Evolutionary conservation across 2,888 invertebrate species (phyloP), one percentile per base, ranked within the genome.

Genomic region (Crioceris asparagi): DNA sequence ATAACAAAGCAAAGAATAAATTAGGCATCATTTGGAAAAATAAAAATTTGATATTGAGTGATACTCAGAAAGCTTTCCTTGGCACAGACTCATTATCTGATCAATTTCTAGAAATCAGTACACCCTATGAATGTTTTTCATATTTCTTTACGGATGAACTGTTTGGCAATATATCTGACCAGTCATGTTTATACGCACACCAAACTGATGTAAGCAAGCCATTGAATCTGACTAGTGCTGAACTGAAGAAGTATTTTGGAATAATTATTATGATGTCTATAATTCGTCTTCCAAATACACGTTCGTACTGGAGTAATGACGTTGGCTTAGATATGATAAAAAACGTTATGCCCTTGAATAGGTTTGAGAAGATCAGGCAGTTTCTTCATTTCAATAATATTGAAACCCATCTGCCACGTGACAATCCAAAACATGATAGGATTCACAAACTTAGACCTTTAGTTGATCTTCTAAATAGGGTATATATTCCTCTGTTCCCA

Each of bases 311-410:
- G n/a, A n/a, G n/a, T n/a, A n/a, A 18, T 29, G 14, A 29, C n/a
- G 11, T 27, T 27, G 27, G 27, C 17, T 14, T 35, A 27, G 18
- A 27, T 18, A 16, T 17, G 3, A 31, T 38, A 31, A 32, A n/a
- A 19, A 17, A 35, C 15, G 18, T 21, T n/a, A 29, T 39, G 34
- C 11, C 29, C 17, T 15, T 39, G 27, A 41, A 39, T 19, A 25
- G 18, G 15, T 42, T 38, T 35, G 39, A 41, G 36, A 43, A 40
- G 35, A 40, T 41, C n/a, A 15, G 40, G 25, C 21, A 30, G 11
- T 37, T 60, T 55, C 5, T 62, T 54, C 36, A 65, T 54, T 48
- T 64, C 57, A 17, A 41, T 29, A 41, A 51, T 37, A 48, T 50
- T 35, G 14, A 19, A 16, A 32, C 27, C 19, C 19, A 31, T 36